A percentile compares a stretch with the other conserved stretches of the same genome.
These are phyloP conservation scores for Paracyprichromis sp. DNA, from an alignment of 2,113 vertebrate genomes.

Conservation along the genomic window DNA sequence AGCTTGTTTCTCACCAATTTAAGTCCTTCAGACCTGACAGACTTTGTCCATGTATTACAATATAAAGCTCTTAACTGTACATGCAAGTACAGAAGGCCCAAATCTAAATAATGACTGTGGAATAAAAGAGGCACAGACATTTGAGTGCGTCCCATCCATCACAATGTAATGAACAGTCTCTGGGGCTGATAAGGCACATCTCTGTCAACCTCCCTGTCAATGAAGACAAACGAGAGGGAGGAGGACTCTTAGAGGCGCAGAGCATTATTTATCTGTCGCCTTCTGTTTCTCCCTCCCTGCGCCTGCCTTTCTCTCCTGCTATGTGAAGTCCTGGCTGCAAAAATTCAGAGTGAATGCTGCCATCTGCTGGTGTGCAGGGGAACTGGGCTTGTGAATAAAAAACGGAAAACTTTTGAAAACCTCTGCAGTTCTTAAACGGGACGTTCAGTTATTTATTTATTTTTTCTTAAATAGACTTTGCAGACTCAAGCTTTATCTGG, in stretches of 20 bases:
- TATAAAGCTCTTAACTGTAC: neutral
- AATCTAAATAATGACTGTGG: neutral
- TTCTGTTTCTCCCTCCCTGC: neutral
- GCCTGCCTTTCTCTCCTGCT: neutral
- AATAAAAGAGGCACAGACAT: constrained; percentile 3
- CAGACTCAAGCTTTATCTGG: neutral
- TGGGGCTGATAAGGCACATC: constrained; percentile 40
- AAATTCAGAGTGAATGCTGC: constrained; percentile 12
- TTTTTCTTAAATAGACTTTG: neutral
- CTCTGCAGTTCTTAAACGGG: neutral
- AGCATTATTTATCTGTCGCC: constrained; percentile 21
- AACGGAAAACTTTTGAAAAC: neutral
- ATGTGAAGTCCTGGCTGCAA: neutral
- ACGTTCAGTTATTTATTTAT: neutral
- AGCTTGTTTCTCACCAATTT: neutral
- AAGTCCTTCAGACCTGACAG: neutral
- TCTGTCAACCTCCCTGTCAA: constrained; percentile 56
- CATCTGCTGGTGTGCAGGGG: constrained; percentile 26
- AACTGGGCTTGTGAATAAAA: neutral
- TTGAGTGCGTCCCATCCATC: constrained; percentile 36
- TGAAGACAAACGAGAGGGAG: constrained; percentile 55
- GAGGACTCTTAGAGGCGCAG: neutral
- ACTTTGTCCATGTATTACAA: neutral
- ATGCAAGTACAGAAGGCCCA: neutral
- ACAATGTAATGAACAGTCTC: constrained; percentile 40